Percentiles rank a stretch among this genome's conserved stretches.
phyloP scores from a whole-genome alignment of 1,140 invertebrate genomes.

The Drosophila prosaltans region DNA sequence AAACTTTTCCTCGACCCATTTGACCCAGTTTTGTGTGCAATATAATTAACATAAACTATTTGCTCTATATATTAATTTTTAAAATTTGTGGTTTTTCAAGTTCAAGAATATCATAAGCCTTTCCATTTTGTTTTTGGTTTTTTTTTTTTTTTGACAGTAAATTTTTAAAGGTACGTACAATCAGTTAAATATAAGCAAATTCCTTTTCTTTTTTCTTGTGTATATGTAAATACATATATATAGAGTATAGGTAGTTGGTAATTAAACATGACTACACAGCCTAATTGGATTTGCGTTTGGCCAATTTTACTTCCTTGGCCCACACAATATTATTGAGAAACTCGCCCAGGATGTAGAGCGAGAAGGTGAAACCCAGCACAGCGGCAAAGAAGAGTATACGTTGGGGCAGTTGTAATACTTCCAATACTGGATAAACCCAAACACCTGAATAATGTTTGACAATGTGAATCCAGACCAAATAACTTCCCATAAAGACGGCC shows the following conservation, averaged over 20 bases:
- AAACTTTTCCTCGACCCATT: not conserved
- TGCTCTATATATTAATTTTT: conserved; percentile 44
- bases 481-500: conserved; percentile 86
- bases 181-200: conserved; percentile 40
- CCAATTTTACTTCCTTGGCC: conserved; percentile 87
- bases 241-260: conserved; percentile 42
- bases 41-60: conserved; percentile 37
- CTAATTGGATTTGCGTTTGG: conserved; percentile 82
- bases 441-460: conserved; percentile 88
- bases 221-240: conserved; percentile 1
- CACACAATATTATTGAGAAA: conserved; percentile 88
- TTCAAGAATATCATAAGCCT: conserved; percentile 50
- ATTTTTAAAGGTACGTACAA: conserved; percentile 22
- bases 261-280: conserved; percentile 57
- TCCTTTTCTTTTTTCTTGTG: conserved; percentile 17
- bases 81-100: conserved; percentile 39
- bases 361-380: conserved; percentile 85
- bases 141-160: conserved; percentile 18
- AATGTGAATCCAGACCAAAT: conserved; percentile 90
- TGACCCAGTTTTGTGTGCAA: conserved; percentile 10
- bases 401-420: conserved; percentile 88
- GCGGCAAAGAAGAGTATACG: conserved; percentile 89
- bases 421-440: conserved; percentile 95
- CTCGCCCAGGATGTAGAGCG: conserved; percentile 89
- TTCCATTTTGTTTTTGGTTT: conserved; percentile 21